Evolutionary conservation across 2,113 vertebrate genomes (phyloP), one percentile per base, ranked within the genome.

Genomic region (Sakesphorus luctuosus): DNA sequence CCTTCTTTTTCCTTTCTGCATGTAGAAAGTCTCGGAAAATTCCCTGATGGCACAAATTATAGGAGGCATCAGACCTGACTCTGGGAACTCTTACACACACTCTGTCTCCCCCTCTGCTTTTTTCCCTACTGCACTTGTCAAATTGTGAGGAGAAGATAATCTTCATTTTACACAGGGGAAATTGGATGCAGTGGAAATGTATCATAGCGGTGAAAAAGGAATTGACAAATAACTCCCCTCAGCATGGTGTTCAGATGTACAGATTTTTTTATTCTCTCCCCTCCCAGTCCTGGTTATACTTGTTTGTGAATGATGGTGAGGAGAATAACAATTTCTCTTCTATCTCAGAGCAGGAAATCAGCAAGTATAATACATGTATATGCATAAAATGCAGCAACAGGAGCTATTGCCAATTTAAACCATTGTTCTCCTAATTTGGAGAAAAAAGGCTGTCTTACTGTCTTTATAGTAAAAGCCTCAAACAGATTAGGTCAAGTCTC

Each of bases 401-500:
- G 93, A 95, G 53, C 83, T 90, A 95, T 44, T 93, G 80, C 55
- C 69, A 66, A 76, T 93, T 96, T 94, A 92, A 94, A 91, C 87
- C 47, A 92, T 96, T 90, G 92, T 95, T 92, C 65, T 93, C 85
- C 91, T 90, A 93, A 96, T 97, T 92, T 92, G 89, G 82, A 91
- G 89, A 94, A 97, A 96, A 93, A 97, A 94, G 93, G 58, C 74
- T 67, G 72, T 88, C 58, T 90, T 89, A 65, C 87, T 87, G 86
- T 89, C 91, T 80, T 96, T 90, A 96, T 86, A 84, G 87, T 81
- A 84, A 94, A 96, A 97, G 77, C 90, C 91, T 94, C 94, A 78
- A 96, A 96, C 94, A 97, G 94, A 97, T 97, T 96, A 96, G 96
- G 96, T 97, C 97, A 97, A 89, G 89, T 95, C 97, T 96, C 96